These are phyloP conservation scores for Drosophila kambysellisi DNA, from an alignment of 2,888 invertebrate species.

Conservation along the genomic window DNA sequence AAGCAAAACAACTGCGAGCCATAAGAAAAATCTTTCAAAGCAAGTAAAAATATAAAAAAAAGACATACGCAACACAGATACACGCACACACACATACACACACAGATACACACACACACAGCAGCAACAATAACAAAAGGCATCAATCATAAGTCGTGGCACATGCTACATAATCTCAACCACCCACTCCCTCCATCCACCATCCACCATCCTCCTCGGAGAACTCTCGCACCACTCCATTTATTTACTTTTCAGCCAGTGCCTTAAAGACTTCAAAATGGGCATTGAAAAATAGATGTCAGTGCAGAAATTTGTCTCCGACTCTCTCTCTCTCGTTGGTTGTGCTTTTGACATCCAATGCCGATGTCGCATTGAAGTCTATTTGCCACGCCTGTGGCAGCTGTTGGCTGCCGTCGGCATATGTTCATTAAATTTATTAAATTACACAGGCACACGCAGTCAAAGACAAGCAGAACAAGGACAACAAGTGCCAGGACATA, in stretches of 20 bases:
- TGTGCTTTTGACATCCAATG: constrained; percentile 33
- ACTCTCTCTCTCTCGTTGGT: neutral
- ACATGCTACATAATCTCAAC: constrained; percentile 62
- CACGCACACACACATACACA: constrained; percentile 2
- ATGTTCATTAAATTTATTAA: constrained; percentile 82
- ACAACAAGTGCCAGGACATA: constrained; percentile 45
- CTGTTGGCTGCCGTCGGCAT: constrained; percentile 59
- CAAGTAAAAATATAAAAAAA: constrained; percentile 30
- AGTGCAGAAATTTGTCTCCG: constrained; percentile 4
- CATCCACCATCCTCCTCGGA: neutral
- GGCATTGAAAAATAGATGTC: constrained; percentile 43
- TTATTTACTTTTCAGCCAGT: constrained; percentile 23
- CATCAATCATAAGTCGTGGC: constrained; percentile 81
- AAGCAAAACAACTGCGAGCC: constrained; percentile 51
- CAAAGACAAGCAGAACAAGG: constrained; percentile 26
- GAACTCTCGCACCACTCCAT: neutral
- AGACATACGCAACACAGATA: constrained; percentile 2
- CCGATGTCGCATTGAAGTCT: constrained; percentile 52
- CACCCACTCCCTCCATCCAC: neutral
- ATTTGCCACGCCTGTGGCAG: constrained; percentile 53
- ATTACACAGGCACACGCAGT: constrained; percentile 57
- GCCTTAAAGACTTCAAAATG: constrained; percentile 29
- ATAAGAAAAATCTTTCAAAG: constrained; percentile 43
- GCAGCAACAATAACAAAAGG: constrained; percentile 69
- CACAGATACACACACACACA: constrained; percentile 3